Base-by-base conservation (phyloP, 2,888 invertebrate species). In the Megaustenia siamemsis region DNA sequence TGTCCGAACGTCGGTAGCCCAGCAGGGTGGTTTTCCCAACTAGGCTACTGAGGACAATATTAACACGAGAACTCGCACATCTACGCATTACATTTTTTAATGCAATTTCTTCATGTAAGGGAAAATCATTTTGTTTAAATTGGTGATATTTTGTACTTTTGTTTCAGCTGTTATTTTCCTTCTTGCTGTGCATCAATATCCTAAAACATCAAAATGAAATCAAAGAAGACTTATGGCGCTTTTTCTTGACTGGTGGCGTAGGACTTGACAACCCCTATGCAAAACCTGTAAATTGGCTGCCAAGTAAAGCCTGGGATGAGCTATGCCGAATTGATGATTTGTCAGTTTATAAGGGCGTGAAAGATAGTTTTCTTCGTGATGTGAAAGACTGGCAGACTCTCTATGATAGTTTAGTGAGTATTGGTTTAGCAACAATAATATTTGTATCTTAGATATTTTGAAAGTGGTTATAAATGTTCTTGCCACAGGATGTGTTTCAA, bases 261-360 rank as follows among this genome's bases (percentile, higher is more conserved):
- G 96, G 96, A n/a, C 94, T 97, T 77, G 96, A 96, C 88, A 97
- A 97, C 95, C 96, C 96, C 0, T 92, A 96, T 88, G 93, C 94
- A 80, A 98, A 98, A 94, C 97, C 98, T 0, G 95, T 96, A 0
- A 95, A 95, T 56, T 98, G 98, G 98, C 95, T 98, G 38, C 96
- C 97, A 0, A 94, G 95, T 0, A 96, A 96, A 85, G 96, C 97
- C 89, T 94, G 82, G 97, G 97, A 95, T 87, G 94, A 94, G 87
- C 86, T 95, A 18, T 94, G 94, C 86, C 91, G 94, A 38, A 89
- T 94, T 0, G 93, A 93, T 69, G 92, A 93, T 32, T 80, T 94
- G 79, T 83, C 89, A 12, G 60, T 83, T 45, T 94, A 94, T 86
- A 91, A 90, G 66, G 93, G 92, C 66, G 89, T 94, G 40, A 88